Percentiles rank a stretch among this genome's conserved stretches.
These are phyloP conservation scores for Chironomus riparius DNA, from an alignment of 2,888 invertebrate species.

Conservation along the genomic window DNA sequence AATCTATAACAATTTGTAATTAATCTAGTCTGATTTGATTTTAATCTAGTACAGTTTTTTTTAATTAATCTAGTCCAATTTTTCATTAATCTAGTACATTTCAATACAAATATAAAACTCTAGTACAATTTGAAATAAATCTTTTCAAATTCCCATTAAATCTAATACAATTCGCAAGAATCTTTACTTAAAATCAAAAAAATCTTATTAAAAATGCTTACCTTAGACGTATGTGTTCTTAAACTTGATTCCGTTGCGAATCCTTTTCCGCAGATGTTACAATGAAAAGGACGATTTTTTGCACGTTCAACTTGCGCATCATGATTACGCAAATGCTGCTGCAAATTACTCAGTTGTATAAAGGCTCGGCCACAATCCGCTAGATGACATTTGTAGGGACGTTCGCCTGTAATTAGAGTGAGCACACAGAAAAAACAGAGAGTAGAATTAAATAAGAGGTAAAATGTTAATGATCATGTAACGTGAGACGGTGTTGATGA, in stretches of 20 bases:
- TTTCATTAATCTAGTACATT: too few species aligned
- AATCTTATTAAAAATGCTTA: slow-evolving; percentile 51
- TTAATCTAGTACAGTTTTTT: too few species aligned
- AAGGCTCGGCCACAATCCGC: slow-evolving; percentile 93
- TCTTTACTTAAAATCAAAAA: too few species aligned
- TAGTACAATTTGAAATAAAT: too few species aligned
- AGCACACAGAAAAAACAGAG: not conserved
- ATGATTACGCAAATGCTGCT: slow-evolving; percentile 92
- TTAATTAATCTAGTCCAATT: too few species aligned
- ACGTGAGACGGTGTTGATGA: not conserved
- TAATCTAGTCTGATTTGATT: too few species aligned
- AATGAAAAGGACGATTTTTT: slow-evolving; percentile 91
- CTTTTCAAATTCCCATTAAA: too few species aligned
- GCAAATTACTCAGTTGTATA: slow-evolving; percentile 92
- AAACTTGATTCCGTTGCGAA: slow-evolving; percentile 94
- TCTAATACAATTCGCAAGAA: too few species aligned
- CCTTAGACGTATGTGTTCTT: slow-evolving; percentile 94
- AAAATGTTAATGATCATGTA: not conserved
- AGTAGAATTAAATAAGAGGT: not conserved
- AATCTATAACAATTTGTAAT: too few species aligned
- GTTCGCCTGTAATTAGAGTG: slow-evolving; percentile 63
- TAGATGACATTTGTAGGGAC: slow-evolving; percentile 93
- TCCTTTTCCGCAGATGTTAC: slow-evolving; percentile 92
- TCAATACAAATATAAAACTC: too few species aligned
- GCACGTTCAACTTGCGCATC: slow-evolving; percentile 92